phyloP scores from a whole-genome alignment of 2,888 invertebrate genomes.

The Pyrrhosoma nymphula region DNA sequence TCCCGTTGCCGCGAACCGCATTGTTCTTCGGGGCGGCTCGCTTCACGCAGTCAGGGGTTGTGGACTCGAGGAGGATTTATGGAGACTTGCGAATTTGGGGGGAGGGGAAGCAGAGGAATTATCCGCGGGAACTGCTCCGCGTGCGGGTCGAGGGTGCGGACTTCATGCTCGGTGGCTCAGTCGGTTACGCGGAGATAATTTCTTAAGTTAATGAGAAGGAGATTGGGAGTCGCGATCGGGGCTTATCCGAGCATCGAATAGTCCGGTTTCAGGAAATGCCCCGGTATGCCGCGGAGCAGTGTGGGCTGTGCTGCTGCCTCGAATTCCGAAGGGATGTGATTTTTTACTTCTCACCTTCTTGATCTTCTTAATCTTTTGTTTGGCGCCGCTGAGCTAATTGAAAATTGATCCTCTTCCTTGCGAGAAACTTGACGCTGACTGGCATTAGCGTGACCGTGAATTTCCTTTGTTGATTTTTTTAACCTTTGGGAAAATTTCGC shows the following conservation, averaged over 20 bases:
- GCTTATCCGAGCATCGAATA: conserved; percentile 28
- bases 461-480: not conserved
- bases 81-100: no score
- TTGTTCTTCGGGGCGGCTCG: not conserved
- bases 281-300: not conserved
- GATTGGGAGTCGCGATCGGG: conserved; percentile 15
- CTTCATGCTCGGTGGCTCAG: conserved; percentile 4
- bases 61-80: no score
- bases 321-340: not conserved
- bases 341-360: not conserved
- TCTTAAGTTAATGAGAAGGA: not conserved
- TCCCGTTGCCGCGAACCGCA: not conserved
- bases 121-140: conserved; percentile 13
- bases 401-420: not conserved
- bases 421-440: not conserved
- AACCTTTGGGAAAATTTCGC: not conserved
- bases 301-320: not conserved
- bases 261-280: not conserved
- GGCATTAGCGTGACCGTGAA: not conserved
- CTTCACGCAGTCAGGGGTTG: not conserved
- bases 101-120: not conserved
- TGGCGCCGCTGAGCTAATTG: not conserved
- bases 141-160: not conserved
- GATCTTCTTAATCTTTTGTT: not conserved
- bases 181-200: conserved; percentile 16